Base-by-base conservation (phyloP, 2,113 vertebrate genomes). In the Lasiurus cinereus region DNA sequence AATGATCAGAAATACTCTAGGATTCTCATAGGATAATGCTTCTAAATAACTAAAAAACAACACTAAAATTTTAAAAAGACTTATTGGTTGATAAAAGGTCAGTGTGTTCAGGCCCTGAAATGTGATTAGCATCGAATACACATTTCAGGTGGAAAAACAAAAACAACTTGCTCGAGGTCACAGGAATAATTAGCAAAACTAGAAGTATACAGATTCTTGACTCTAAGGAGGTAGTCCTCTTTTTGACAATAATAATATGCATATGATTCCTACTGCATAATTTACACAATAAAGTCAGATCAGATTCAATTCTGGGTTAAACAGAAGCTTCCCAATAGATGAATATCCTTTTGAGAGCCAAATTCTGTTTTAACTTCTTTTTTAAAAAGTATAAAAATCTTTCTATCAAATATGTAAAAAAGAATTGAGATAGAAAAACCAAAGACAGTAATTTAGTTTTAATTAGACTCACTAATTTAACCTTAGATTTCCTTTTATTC, bases 111-210 rank as follows among this genome's bases (percentile, higher is more conserved):
- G 46, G 46, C 66, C 46, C 46, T 94, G 56, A 90, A 87, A 82
- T 56, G 54, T 39, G 50, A 95, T 72, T 72, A 74, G 59, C 78
- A 88, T 64, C 11, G 8, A 94, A 83, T 74, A 29, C 77, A 93
- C n/a, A 83, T 94, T 79, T 95, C 79, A 80, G 66, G 31, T 78
- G 39, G 67, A 95, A 62, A 96, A 96, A 96, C 72, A 82, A 39
- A 73, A 90, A 43, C 43, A 96, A 96, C 76, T 76, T 91, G 85
- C 74, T 93, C 88, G 72, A 52, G 52, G 82, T 95, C 95, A 93
- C n/a, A 95, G 12, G n/a, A 46, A 6, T 70, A 88, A 94, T 50
- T 52, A 54, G 70, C 69, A 91, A 93, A 95, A 92, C 36, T 14
- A 85, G 69, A 88, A 94, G 72, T 39, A 74, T 59, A 69, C 39